A percentile compares a stretch with the other conserved stretches of the same genome.
phyloP scores from a whole-genome alignment of 1,140 invertebrate species.

The Drosophila equinoxialis region DNA sequence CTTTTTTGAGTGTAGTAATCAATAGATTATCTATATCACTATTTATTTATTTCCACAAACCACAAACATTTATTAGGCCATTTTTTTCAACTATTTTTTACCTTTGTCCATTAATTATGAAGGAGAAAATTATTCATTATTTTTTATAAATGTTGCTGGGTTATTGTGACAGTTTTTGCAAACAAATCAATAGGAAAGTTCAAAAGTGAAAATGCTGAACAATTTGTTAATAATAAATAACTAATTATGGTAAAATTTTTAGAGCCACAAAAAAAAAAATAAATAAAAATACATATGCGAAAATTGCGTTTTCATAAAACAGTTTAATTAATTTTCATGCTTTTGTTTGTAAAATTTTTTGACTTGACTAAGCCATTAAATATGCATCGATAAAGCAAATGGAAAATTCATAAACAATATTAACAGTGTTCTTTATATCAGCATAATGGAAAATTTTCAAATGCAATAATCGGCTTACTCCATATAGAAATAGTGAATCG shows the following conservation, averaged over 20 bases:
- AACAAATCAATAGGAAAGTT: constrained; percentile 36
- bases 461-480: constrained; percentile 11
- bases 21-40: constrained; percentile 8
- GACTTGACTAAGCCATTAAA: constrained; percentile 14
- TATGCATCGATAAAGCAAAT: constrained; percentile 31
- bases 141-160: neutral
- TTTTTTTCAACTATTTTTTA: neutral
- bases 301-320: constrained; percentile 23
- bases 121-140: constrained; percentile 19
- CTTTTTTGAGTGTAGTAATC: constrained; percentile 21
- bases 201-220: neutral
- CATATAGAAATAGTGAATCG: neutral
- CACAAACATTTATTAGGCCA: constrained; percentile 20
- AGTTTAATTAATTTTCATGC: constrained; percentile 64
- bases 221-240: constrained; percentile 43
- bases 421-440: neutral
- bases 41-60: constrained; percentile 33
- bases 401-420: constrained; percentile 18
- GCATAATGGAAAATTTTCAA: neutral
- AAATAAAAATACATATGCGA: constrained; percentile 11
- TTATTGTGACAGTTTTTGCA: constrained; percentile 15
- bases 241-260: constrained; percentile 37
- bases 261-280: neutral
- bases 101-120: constrained; percentile 46
- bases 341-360: constrained; percentile 26